These are phyloP conservation scores for Numenius arquata DNA, from an alignment of 2,113 vertebrate species.

Conservation along the genomic window DNA sequence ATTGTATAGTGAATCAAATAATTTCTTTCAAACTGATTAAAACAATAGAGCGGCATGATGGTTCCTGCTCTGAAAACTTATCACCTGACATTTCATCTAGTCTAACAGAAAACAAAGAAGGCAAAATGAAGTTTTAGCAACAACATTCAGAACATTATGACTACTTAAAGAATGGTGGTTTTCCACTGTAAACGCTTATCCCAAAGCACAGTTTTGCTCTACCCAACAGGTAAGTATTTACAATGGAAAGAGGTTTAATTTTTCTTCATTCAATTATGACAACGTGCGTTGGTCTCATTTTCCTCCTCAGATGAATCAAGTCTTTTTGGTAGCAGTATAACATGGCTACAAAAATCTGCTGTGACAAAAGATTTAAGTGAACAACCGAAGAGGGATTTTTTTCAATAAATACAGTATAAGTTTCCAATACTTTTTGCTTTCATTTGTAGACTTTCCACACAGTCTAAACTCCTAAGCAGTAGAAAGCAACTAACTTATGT, in stretches of 20 bases:
- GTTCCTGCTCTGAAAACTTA: background rate
- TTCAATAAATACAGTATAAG: background rate
- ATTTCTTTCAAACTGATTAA: conserved; percentile 46
- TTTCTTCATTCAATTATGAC: background rate
- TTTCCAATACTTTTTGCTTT: background rate
- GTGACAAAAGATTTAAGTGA: background rate
- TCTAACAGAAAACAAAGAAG: background rate
- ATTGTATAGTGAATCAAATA: conserved; percentile 33
- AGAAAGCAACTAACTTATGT: background rate
- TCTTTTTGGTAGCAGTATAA: background rate
- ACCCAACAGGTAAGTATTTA: background rate
- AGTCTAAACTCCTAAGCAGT: background rate
- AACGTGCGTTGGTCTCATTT: background rate
- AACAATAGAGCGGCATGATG: background rate
- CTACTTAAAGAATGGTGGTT: background rate
- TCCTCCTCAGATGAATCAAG: background rate
- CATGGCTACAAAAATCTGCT: background rate
- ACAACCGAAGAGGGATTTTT: background rate
- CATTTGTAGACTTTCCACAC: background rate
- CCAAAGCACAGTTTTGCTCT: background rate
- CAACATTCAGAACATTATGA: background rate
- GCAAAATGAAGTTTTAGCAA: background rate
- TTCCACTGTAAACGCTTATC: background rate
- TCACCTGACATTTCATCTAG: background rate
- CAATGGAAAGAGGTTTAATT: background rate